Evolutionary conservation across 1,140 invertebrate species (phyloP).

Genomic region (Semibalanus balanoides): DNA sequence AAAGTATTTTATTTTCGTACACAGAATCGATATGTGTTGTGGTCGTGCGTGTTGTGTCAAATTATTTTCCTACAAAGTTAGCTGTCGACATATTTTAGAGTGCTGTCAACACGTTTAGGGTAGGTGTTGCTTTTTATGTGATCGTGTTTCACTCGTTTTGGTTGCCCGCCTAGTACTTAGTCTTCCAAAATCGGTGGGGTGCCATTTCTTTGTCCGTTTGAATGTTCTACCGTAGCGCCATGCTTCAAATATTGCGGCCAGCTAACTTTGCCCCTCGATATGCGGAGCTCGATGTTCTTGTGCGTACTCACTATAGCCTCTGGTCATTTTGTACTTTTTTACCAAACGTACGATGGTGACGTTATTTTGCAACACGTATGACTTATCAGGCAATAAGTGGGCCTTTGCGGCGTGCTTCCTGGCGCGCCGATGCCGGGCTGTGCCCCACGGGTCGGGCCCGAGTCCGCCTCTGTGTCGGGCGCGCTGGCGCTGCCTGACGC

Average conservation of each 20-base stretch:
- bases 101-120: too few relatives aligned
- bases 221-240: neutral
- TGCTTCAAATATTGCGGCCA: neutral
- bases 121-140: constrained; percentile 1
- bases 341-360: neutral
- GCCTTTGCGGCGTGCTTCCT: neutral
- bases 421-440: too few relatives aligned
- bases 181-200: neutral
- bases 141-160: neutral
- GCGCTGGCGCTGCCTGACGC: neutral
- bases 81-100: neutral
- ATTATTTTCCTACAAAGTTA: constrained; percentile 1
- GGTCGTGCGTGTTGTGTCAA: neutral
- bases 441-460: neutral
- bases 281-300: neutral
- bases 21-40: neutral
- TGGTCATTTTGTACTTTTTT: constrained; percentile 1
- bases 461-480: neutral
- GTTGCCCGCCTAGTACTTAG: neutral
- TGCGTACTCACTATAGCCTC: neutral
- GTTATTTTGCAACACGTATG: neutral
- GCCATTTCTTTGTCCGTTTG: neutral
- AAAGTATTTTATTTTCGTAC: constrained; percentile 1
- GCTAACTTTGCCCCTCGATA: too few relatives aligned
- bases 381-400: neutral